Percentiles rank a stretch among this genome's conserved stretches.
phyloP scores from a whole-genome alignment of 2,797 vertebrate genomes.

The Smutsia gigantea region DNA sequence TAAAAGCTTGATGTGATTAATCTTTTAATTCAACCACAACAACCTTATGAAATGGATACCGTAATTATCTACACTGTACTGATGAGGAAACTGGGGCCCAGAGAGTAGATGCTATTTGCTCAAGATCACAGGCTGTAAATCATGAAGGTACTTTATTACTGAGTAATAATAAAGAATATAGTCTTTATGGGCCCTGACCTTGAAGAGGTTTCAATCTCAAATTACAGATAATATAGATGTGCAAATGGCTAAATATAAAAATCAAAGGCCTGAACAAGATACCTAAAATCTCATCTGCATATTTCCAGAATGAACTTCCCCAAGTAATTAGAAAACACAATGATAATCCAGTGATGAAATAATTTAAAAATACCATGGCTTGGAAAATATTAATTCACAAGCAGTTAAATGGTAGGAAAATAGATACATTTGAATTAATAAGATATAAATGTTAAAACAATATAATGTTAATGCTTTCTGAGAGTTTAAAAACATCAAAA shows the following conservation, averaged over 20 bases:
- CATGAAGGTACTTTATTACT: not conserved
- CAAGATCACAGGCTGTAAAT: not conserved
- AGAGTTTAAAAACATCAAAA: not conserved
- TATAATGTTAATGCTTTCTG: constrained; percentile 29
- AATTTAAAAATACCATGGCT: not conserved
- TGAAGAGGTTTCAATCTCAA: not conserved
- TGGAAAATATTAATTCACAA: constrained; percentile 57
- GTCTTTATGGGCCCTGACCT: not conserved
- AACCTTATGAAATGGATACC: not conserved
- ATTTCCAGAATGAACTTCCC: not conserved
- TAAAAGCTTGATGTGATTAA: not conserved
- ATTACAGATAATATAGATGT: not conserved
- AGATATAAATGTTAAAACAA: not conserved
- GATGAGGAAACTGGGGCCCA: not conserved
- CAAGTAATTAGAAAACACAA: constrained; percentile 32
- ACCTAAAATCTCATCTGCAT: not conserved
- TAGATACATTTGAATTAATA: not conserved
- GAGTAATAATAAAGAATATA: not conserved
- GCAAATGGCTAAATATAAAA: constrained; percentile 38
- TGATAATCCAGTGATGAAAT: constrained; percentile 18
- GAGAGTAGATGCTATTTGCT: not conserved
- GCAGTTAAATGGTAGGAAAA: not conserved
- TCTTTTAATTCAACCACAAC: not conserved
- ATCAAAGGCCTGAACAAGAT: not conserved
- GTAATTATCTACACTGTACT: not conserved